Conservation (phyloP, 2,888 invertebrate genomes). For the Melangyna quadrimaculata region DNA sequence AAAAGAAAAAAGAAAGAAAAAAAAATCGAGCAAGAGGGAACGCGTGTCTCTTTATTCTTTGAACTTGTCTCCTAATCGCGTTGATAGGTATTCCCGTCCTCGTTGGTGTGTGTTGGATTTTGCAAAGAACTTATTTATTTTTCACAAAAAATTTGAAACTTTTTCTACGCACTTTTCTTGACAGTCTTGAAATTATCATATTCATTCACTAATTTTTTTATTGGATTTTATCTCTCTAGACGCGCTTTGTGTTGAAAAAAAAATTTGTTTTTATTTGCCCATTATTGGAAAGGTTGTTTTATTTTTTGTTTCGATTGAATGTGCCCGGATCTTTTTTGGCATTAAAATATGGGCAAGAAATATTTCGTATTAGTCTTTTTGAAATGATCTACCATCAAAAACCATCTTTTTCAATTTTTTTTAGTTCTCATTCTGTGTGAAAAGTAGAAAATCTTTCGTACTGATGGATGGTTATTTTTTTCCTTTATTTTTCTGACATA, state of each 20-base stretch:
- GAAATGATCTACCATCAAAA: constrained; percentile 63
- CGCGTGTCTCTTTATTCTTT: constrained; percentile 54
- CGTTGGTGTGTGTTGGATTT: constrained; percentile 29
- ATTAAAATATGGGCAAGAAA: constrained; percentile 39
- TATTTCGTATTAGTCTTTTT: constrained; percentile 55
- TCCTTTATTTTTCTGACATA: constrained; percentile 63
- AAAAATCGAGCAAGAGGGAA: constrained; percentile 15
- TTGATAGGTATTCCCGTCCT: background rate
- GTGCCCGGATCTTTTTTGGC: constrained; percentile 12
- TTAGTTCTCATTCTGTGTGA: constrained; percentile 65
- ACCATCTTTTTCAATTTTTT: constrained; percentile 63
- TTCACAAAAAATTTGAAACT: constrained; percentile 72
- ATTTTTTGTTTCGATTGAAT: constrained; percentile 16
- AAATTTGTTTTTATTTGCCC: constrained; percentile 49
- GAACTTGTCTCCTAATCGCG: constrained; percentile 31
- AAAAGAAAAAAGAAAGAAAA: constrained; percentile 12
- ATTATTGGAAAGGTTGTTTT: constrained; percentile 41
- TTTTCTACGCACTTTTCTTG: constrained; percentile 74
- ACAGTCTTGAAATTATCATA: constrained; percentile 73
- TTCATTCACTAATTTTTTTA: constrained; percentile 67
- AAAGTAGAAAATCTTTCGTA: constrained; percentile 68
- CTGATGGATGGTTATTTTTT: constrained; percentile 62
- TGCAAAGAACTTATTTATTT: constrained; percentile 60
- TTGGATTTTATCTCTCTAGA: constrained; percentile 52
- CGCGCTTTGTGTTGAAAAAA: constrained; percentile 52